Evolutionary conservation across 2,113 vertebrate genomes (phyloP), one percentile per base, ranked within the genome.

Genomic region (Glareola pratincola): DNA sequence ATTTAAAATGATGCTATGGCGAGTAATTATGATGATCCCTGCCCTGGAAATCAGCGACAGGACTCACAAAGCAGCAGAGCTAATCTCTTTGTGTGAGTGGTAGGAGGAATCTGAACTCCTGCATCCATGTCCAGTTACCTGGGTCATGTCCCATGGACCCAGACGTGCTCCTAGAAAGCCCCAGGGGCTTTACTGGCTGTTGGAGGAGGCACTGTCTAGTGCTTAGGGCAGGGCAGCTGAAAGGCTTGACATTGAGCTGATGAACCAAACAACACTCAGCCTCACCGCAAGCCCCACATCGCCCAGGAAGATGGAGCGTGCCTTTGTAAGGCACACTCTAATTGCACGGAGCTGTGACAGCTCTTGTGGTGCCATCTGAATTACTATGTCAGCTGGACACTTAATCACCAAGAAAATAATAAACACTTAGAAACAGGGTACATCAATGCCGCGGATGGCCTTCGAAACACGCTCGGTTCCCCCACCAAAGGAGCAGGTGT

Each of bases 351-450:
- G 69, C 69, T 87, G 66, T 48, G 79, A 85, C 80, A 92, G 79
- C 77, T 73, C 74, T 27, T 29, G 45, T 50, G 62, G 53, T 11
- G 20, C 36, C 91, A 47, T 41, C 62, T 59, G 87, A 79, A 76
- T 80, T 54, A 23, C 19, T 62, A 4, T 90, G 67, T 91, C 80
- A 95, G 91, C 80, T 91, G 91, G 59, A 91, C 91, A 67, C 47
- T 86, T 79, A 36, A 36, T 19, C 64, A 88, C 74, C 12, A 30
- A 76, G 84, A 43, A 92, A 76, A 88, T 12, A 34, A 80, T 11
- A n/a, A 92, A 63, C 27, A 24, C 86, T 66, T 54, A 54, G 39
- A 78, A 56, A 36, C 15, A 73, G 53, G 37, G 32, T 22, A 12
- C 83, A 50, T 53, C 17, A 32, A 6, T 26, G 64, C 45, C 81